Percentiles rank a stretch among this genome's conserved stretches.
phyloP scores from a whole-genome alignment of 2,797 vertebrate species.

The Ficedula albicollis region DNA sequence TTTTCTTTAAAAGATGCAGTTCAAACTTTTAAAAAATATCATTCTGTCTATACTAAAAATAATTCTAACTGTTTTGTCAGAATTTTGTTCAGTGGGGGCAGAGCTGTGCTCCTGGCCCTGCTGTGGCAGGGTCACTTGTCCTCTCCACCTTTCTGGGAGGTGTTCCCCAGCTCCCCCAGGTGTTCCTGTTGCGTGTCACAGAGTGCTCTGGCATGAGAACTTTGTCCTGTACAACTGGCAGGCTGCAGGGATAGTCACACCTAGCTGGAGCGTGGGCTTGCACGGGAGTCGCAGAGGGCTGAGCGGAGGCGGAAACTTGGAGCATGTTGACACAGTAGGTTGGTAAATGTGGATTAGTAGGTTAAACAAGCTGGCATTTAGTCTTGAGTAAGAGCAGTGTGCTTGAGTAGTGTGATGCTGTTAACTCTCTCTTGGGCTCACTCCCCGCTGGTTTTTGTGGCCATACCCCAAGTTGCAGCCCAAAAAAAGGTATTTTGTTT shows the following conservation, averaged over 20 bases:
- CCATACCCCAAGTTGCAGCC: rapidly evolving
- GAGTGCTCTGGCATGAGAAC: rapidly evolving
- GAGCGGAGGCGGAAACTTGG: neutral
- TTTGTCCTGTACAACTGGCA: neutral
- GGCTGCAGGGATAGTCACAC: neutral
- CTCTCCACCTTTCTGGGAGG: rapidly evolving
- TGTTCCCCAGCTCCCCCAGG: neutral
- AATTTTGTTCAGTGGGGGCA: neutral
- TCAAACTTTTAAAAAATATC: neutral
- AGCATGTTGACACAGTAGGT: neutral
- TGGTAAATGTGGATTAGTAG: slow-evolving; percentile 35
- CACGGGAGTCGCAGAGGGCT: neutral
- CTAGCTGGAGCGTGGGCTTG: neutral
- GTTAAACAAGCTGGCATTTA: neutral
- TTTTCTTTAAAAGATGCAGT: neutral
- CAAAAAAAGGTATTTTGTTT: neutral
- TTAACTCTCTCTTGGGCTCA: neutral
- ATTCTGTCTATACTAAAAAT: neutral
- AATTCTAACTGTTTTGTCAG: neutral
- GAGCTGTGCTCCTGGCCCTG: neutral
- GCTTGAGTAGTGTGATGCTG: neutral
- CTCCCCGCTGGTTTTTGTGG: neutral
- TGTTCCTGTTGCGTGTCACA: rapidly evolving
- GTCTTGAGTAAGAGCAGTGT: neutral
- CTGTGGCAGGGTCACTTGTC: neutral